A percentile compares a stretch with the other conserved stretches of the same genome.
Conservation (phyloP, 1,140 invertebrate species). For the Paralvinella palmiformis region DNA sequence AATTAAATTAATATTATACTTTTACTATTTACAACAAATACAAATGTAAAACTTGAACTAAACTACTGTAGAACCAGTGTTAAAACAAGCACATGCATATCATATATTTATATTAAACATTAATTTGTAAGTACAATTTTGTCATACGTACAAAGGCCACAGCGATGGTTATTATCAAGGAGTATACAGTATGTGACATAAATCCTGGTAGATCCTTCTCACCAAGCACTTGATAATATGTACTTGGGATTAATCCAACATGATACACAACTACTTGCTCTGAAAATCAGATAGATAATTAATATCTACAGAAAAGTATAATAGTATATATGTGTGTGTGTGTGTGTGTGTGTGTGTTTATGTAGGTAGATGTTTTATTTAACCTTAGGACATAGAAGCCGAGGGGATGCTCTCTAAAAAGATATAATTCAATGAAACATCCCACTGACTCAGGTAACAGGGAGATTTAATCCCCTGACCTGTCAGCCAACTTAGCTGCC, state of each 20-base stretch:
- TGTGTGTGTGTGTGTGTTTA: background rate
- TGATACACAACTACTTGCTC: constrained; percentile 55
- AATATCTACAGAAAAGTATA: background rate
- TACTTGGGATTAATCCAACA: constrained; percentile 54
- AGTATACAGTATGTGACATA: constrained; percentile 38
- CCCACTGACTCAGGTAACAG: background rate
- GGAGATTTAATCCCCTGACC: background rate
- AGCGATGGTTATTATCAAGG: constrained; percentile 49
- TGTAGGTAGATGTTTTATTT: background rate
- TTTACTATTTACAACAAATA: background rate
- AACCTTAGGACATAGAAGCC: background rate
- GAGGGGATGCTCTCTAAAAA: background rate
- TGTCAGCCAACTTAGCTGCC: background rate
- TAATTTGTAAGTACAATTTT: constrained; percentile 5
- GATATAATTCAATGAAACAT: background rate
- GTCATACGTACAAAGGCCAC: constrained; percentile 51
- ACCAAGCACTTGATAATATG: constrained; percentile 54
- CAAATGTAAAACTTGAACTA: background rate
- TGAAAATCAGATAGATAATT: constrained; percentile 28
- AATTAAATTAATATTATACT: background rate
- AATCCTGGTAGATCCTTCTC: constrained; percentile 53
- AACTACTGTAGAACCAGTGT: background rate
- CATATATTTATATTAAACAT: background rate
- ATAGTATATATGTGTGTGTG: background rate
- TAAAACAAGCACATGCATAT: background rate